Percentiles rank a stretch among this genome's conserved stretches.
These are phyloP conservation scores for Ornithorhynchus anatinus DNA, from an alignment of 2,113 vertebrate genomes.

Conservation along the genomic window DNA sequence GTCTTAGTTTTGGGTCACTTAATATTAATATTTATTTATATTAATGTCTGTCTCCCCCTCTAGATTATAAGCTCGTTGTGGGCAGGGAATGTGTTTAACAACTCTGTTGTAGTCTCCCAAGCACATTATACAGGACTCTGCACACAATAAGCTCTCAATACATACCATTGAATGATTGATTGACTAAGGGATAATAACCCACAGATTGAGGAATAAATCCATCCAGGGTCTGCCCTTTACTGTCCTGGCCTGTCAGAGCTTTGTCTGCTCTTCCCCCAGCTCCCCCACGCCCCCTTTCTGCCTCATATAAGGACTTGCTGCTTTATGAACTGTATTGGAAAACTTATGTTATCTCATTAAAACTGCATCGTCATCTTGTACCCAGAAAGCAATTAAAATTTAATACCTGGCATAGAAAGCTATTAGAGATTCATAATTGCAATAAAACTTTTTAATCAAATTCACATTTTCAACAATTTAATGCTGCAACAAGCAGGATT, in stretches of 20 bases:
- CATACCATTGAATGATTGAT: no score
- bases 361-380: constrained; percentile 24
- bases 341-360: constrained; percentile 42
- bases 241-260: not conserved
- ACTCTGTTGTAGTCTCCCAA: no score
- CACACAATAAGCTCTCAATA: no score
- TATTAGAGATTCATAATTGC: constrained; percentile 61
- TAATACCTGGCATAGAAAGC: constrained; percentile 44
- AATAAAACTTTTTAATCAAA: constrained; percentile 31
- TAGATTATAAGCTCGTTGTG: no score
- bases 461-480: not conserved
- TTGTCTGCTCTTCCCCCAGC: not conserved
- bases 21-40: no score
- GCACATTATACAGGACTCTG: no score
- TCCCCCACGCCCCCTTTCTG: not conserved
- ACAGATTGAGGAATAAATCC: no score
- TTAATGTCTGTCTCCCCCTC: no score
- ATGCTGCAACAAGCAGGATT: not conserved
- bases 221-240: not conserved
- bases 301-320: not conserved
- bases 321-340: constrained; percentile 27
- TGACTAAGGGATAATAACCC: no score
- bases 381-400: constrained; percentile 36
- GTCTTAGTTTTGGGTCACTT: no score
- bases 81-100: no score